Evolutionary conservation across 2,113 vertebrate species (phyloP), one percentile per base, ranked within the genome.

Genomic region (Bungarus multicinctus): DNA sequence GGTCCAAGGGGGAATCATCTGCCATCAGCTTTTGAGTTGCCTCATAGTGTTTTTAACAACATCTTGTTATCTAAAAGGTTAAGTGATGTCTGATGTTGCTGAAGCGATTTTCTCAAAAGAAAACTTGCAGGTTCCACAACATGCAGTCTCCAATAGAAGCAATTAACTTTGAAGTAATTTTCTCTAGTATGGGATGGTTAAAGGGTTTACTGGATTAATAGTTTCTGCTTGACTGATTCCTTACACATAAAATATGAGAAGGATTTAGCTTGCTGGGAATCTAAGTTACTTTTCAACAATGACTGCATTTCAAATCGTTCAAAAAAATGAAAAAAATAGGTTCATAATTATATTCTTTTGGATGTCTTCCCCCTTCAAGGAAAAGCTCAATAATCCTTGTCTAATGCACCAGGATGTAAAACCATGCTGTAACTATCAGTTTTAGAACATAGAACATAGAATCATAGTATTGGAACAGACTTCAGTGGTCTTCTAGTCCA

Each of bases 361-460:
- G 91, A 95, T 92, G 95, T 94, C 54, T 92, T 69, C 50, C 87
- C 52, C 91, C 92, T 50, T 27, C 52, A 93, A 93, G 8, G 43
- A 50, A 55, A 96, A 87, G n/a, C 6, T 95, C 94, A 93, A 6
- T 87, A 91, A 93, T 47, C 54, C 58, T 88, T 43, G n/a, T 23
- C 34, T 64, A 87, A 94, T 91, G 88, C 20, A 0, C 74, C 57
- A 64, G 92, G 69, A 93, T 81, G 4, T 30, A 94, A 55, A 93
- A 93, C 87, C 12, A 14, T 30, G 58, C 45, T 1, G 0, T 89
- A 94, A 96, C 95, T 93, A 91, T 23, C 91, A 45, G 25, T 91
- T 94, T 95, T 50, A 9, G 47, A 5, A 45, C 45, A 45, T 64
- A 30, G 27, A 12, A 27, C 25, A 18, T 54, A 54, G 14, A 55